Conservation (phyloP, 2,797 vertebrate species). For the Danio aesculapii region DNA sequence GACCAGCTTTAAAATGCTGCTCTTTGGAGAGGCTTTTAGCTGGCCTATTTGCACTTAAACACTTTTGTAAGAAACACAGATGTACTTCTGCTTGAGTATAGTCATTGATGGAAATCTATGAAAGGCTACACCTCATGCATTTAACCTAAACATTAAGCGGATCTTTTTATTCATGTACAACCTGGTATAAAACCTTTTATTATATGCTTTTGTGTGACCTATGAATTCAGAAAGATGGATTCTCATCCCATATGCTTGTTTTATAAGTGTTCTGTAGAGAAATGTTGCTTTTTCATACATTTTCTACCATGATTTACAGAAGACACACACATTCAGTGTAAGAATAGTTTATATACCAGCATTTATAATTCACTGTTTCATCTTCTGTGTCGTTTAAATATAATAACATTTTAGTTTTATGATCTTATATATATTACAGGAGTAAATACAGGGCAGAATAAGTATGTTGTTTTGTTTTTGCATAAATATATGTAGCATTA, state of each 20-base stretch:
- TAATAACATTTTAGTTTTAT: too few relatives aligned
- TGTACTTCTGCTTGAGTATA: not conserved
- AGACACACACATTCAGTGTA: too few relatives aligned
- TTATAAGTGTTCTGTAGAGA: not conserved
- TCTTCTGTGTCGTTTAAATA: too few relatives aligned
- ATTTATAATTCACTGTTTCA: too few relatives aligned
- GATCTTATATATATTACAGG: too few relatives aligned
- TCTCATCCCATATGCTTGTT: not conserved
- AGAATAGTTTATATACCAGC: too few relatives aligned
- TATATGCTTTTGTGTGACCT: not conserved
- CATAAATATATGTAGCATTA: too few relatives aligned
- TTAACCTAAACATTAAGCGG: not conserved
- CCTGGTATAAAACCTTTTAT: not conserved
- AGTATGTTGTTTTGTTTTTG: too few relatives aligned
- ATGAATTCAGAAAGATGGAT: not conserved
- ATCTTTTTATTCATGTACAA: not conserved
- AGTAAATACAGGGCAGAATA: too few relatives aligned
- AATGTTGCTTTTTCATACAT: too few relatives aligned
- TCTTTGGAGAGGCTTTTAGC: conserved; percentile 29
- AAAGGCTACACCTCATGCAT: conserved; percentile 11
- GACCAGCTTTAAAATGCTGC: conserved; percentile 52
- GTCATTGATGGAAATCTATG: not conserved
- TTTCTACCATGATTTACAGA: too few relatives aligned
- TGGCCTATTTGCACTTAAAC: conserved; percentile 34
- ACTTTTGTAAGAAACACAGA: conserved; percentile 70